Percentiles rank a stretch among this genome's conserved stretches.
These are phyloP conservation scores for Elanus axillaris DNA, from an alignment of 2,113 vertebrate genomes.

Conservation along the genomic window DNA sequence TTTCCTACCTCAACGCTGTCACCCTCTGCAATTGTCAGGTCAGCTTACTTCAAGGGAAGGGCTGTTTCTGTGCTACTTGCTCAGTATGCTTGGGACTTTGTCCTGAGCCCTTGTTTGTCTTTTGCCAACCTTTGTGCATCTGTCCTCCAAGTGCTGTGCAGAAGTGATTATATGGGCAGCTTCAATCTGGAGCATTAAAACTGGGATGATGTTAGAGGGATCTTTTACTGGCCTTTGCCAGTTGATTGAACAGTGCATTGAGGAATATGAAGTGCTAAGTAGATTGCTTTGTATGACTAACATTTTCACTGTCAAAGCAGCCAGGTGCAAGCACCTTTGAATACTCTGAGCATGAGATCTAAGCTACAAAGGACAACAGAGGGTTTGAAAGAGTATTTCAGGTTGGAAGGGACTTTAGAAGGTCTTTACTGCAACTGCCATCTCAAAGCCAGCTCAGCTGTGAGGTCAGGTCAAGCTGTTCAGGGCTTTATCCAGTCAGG, in stretches of 20 bases:
- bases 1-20: background rate
- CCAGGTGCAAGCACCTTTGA: background rate
- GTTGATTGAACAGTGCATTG: background rate
- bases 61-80: background rate
- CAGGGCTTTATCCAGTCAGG: background rate
- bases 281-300: background rate
- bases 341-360: background rate
- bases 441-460: background rate
- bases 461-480: background rate
- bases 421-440: background rate
- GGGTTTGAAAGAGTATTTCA: background rate
- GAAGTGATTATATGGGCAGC: background rate
- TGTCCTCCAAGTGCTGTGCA: background rate
- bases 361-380: background rate
- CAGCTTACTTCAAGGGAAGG: background rate
- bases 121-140: background rate
- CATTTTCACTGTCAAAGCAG: background rate
- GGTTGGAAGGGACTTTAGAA: background rate
- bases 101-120: background rate
- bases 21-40: background rate
- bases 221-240: background rate
- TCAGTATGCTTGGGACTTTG: background rate
- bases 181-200: background rate
- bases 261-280: background rate
- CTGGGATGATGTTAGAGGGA: background rate